A percentile compares a stretch with the other conserved stretches of the same genome.
Evolutionary conservation across 2,113 vertebrate genomes (phyloP).

Genomic region (Chinchilla lanigera): DNA sequence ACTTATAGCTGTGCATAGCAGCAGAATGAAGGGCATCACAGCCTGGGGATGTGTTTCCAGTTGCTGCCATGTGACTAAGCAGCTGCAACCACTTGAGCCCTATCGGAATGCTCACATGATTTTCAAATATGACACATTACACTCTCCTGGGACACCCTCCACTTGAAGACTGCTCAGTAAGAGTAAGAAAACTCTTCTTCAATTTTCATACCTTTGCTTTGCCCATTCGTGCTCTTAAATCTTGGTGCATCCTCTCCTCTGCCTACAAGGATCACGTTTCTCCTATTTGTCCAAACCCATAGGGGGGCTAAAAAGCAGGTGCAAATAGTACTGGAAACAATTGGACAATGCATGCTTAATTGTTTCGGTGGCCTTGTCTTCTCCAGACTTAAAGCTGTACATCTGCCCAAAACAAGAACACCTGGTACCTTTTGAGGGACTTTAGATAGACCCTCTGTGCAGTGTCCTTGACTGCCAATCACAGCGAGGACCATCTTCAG

Average conservation of each 20-base stretch:
- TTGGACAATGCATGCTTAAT: background rate
- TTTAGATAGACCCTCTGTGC: too few relatives aligned
- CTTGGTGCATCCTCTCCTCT: background rate
- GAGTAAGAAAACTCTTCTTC: background rate
- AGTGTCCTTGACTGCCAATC: too few relatives aligned
- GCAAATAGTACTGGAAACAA: background rate
- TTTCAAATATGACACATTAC: rapidly evolving
- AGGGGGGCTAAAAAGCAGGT: background rate
- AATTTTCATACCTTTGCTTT: background rate
- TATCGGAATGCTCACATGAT: rapidly evolving
- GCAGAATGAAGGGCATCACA: background rate
- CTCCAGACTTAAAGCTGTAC: too few relatives aligned
- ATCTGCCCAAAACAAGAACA: too few relatives aligned
- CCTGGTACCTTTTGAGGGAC: too few relatives aligned
- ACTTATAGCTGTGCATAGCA: background rate
- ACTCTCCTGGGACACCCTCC: background rate
- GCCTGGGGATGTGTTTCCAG: too few relatives aligned
- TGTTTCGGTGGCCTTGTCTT: too few relatives aligned
- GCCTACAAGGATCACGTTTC: background rate
- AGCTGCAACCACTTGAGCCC: background rate
- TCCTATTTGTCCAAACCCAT: background rate
- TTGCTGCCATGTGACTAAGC: background rate
- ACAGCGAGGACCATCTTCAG: too few relatives aligned
- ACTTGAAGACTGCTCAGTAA: background rate
- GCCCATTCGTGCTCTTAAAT: background rate